These are phyloP conservation scores for Ichneumoninae sp. DNA, from an alignment of 2,888 invertebrate species.

Conservation along the genomic window DNA sequence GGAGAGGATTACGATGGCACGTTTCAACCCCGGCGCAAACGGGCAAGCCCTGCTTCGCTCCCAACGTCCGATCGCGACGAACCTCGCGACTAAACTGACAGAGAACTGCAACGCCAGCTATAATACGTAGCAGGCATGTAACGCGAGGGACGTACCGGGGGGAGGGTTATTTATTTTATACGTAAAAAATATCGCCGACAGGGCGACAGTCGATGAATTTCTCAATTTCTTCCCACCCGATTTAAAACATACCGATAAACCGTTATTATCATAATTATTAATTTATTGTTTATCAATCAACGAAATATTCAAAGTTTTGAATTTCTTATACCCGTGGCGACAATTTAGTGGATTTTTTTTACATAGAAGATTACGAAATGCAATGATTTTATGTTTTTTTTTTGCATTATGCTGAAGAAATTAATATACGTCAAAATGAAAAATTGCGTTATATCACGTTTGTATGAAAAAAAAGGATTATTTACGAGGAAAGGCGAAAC, in stretches of 20 bases:
- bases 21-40: constrained; percentile 74
- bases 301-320: background rate
- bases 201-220: background rate
- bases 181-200: background rate
- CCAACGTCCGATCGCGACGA: constrained; percentile 76
- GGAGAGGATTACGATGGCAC: constrained; percentile 63
- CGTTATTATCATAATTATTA: background rate
- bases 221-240: background rate
- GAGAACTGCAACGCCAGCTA: constrained; percentile 49
- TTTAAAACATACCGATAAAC: background rate
- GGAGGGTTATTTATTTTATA: constrained; percentile 38
- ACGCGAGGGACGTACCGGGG: background rate
- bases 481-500: background rate
- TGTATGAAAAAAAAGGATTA: background rate
- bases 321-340: background rate
- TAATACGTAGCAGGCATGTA: background rate
- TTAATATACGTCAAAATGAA: background rate
- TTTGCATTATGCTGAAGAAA: background rate
- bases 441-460: background rate
- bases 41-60: constrained; percentile 68
- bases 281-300: background rate
- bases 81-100: constrained; percentile 80
- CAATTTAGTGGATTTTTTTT: background rate
- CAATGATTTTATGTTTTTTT: background rate
- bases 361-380: background rate